Evolutionary conservation across 2,888 invertebrate species (phyloP).

Genomic region (Cryptosula pallasiana): DNA sequence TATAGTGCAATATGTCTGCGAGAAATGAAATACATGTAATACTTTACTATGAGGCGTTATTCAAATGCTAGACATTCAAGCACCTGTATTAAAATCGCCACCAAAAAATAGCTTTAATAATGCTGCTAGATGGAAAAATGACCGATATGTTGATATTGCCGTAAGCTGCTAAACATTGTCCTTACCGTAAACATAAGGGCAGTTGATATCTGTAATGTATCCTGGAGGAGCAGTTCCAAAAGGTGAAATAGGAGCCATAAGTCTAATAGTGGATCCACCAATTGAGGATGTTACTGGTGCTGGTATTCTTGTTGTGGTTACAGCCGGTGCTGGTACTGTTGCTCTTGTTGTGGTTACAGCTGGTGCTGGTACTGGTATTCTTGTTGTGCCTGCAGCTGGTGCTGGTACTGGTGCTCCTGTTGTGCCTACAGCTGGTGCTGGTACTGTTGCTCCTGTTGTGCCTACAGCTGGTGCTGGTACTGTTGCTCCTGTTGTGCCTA

Average conservation of each 20-base stretch:
- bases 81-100: no score
- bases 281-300: not conserved
- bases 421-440: not conserved
- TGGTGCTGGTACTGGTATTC: not conserved
- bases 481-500: not conserved
- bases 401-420: not conserved
- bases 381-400: not conserved
- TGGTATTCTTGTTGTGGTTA: not conserved
- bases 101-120: no score
- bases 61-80: no score
- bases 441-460: not conserved
- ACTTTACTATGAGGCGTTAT: no score
- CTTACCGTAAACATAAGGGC: not conserved
- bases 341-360: not conserved
- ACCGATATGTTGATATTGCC: no score
- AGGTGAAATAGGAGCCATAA: not conserved
- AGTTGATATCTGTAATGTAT: not conserved
- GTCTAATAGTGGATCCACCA: not conserved
- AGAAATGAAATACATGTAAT: no score
- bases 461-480: not conserved
- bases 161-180: no score
- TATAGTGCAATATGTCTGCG: no score
- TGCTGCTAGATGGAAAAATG: no score
- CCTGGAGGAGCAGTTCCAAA: not conserved
- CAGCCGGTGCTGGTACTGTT: not conserved